These are phyloP conservation scores for Amphimallon solstitiale DNA, from an alignment of 2,888 invertebrate genomes.

Conservation along the genomic window DNA sequence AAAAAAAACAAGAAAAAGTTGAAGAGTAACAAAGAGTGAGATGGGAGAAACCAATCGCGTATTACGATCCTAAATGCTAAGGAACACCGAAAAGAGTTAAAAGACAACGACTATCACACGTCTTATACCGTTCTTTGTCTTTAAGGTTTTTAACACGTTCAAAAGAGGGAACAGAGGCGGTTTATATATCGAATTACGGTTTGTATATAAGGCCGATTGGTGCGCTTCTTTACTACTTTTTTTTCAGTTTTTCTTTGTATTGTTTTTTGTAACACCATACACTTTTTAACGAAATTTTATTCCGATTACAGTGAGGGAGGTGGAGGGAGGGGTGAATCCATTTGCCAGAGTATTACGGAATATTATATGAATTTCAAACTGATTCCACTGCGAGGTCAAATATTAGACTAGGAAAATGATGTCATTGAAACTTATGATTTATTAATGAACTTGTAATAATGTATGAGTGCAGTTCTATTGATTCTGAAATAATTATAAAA, in stretches of 20 bases:
- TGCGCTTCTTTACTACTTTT: slow-evolving; percentile 7
- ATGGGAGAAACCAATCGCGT: slow-evolving; percentile 1
- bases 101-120: slow-evolving; percentile 11
- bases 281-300: slow-evolving; percentile 17
- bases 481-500: slow-evolving; percentile 18
- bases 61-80: neutral
- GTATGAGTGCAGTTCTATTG: slow-evolving; percentile 4
- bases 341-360: slow-evolving; percentile 29
- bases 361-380: slow-evolving; percentile 24
- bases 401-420: slow-evolving; percentile 37
- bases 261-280: too few species aligned
- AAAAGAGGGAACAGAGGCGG: slow-evolving; percentile 5
- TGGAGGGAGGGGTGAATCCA: slow-evolving; percentile 7
- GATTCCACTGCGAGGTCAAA: slow-evolving; percentile 23
- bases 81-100: slow-evolving; percentile 4
- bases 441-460: slow-evolving; percentile 33
- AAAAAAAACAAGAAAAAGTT: neutral
- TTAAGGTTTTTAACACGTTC: slow-evolving; percentile 18
- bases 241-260: too few species aligned
- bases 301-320: too few species aligned
- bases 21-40: neutral
- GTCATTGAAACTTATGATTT: slow-evolving; percentile 33
- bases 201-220: slow-evolving; percentile 7
- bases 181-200: slow-evolving; percentile 10
- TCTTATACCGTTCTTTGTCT: slow-evolving; percentile 15